A percentile compares a stretch with the other conserved stretches of the same genome.
These are phyloP conservation scores for Loripinus fragilis DNA, from an alignment of 2,888 invertebrate species.

Conservation along the genomic window DNA sequence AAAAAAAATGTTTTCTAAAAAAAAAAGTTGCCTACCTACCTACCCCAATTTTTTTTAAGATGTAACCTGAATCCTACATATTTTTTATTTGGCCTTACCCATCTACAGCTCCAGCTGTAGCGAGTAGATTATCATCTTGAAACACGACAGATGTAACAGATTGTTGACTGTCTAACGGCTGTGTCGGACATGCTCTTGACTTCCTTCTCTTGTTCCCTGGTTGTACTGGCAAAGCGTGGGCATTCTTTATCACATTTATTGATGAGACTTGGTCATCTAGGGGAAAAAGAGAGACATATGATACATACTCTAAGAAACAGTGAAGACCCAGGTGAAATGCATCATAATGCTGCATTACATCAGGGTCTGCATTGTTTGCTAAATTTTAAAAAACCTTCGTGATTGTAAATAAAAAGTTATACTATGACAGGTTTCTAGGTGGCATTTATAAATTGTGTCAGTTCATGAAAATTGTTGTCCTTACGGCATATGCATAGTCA, in stretches of 20 bases:
- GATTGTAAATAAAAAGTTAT: too few relatives aligned
- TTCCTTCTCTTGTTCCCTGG: conserved; percentile 36
- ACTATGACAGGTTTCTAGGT: too few relatives aligned
- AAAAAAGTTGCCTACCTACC: conserved; percentile 83
- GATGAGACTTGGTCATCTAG: conserved; percentile 83
- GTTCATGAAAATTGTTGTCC: too few relatives aligned
- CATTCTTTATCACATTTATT: conserved; percentile 89
- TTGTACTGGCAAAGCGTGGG: conserved; percentile 85
- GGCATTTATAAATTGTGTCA: too few relatives aligned
- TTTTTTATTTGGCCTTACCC: too few relatives aligned
- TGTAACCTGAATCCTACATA: background rate
- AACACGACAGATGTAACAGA: conserved; percentile 92
- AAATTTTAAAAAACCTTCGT: too few relatives aligned
- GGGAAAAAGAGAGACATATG: too few relatives aligned
- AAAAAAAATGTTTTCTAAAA: background rate
- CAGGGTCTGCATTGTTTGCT: background rate
- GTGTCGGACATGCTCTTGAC: conserved; percentile 34
- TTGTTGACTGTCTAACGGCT: conserved; percentile 74
- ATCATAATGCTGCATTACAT: too few relatives aligned
- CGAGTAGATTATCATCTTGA: conserved; percentile 90
- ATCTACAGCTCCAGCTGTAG: conserved; percentile 94
- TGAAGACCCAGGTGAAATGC: too few relatives aligned
- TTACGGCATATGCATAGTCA: too few relatives aligned
- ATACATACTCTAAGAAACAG: too few relatives aligned
- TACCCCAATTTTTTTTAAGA: conserved; percentile 85